Evolutionary conservation across 2,113 vertebrate genomes (phyloP).

Genomic region (Psettodes erumei): DNA sequence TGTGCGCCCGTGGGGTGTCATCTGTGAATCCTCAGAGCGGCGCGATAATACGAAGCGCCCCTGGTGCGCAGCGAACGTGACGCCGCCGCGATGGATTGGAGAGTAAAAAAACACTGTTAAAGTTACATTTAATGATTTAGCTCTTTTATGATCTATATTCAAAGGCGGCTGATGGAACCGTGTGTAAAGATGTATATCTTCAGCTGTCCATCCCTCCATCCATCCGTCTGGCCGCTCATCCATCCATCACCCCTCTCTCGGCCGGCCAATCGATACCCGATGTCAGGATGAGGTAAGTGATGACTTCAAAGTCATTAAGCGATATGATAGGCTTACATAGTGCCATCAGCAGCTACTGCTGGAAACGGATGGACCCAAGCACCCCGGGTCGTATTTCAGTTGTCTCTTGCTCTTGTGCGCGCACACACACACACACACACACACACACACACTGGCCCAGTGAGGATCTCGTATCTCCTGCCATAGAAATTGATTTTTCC

Average conservation of each 20-base stretch:
- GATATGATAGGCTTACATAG: slow-evolving; percentile 72
- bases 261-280: slow-evolving; percentile 73
- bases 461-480: slow-evolving; percentile 69
- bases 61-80: background rate
- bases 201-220: slow-evolving; percentile 44
- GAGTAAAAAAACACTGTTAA: background rate
- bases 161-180: slow-evolving; percentile 24
- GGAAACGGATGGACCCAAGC: slow-evolving; percentile 71
- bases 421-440: slow-evolving; percentile 7
- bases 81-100: background rate
- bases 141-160: slow-evolving; percentile 19
- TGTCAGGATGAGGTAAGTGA: slow-evolving; percentile 80
- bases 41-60: slow-evolving; percentile 1
- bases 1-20: too few relatives aligned
- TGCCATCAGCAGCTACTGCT: slow-evolving; percentile 66
- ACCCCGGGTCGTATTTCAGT: slow-evolving; percentile 74
- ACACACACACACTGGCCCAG: slow-evolving; percentile 22
- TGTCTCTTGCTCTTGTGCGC: too few relatives aligned
- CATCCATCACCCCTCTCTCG: slow-evolving; percentile 45
- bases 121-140: slow-evolving; percentile 10
- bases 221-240: slow-evolving; percentile 45
- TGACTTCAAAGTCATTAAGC: slow-evolving; percentile 79
- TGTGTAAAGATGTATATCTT: slow-evolving; percentile 14
- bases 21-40: too few relatives aligned
- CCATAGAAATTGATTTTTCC: slow-evolving; percentile 70